Conservation (phyloP, 2,888 invertebrate species). For the Sycophila texana region DNA sequence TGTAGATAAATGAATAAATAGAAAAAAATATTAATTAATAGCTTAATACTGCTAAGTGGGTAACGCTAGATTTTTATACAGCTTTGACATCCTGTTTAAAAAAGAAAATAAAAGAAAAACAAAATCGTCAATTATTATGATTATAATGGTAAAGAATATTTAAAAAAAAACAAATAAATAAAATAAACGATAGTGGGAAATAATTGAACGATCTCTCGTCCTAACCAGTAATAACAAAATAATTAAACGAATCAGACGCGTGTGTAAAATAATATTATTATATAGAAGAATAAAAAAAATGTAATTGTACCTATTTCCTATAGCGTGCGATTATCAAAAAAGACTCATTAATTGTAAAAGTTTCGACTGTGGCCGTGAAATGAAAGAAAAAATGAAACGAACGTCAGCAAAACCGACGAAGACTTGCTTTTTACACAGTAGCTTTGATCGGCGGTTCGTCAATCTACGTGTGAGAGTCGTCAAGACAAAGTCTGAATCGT, state of each 20-base stretch:
- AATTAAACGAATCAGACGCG: constrained; percentile 41
- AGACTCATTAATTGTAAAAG: constrained; percentile 31
- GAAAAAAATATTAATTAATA: constrained; percentile 54
- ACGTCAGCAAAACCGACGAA: not conserved
- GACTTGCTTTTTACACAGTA: constrained; percentile 15
- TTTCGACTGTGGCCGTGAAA: constrained; percentile 38
- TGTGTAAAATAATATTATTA: constrained; percentile 38
- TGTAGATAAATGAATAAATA: constrained; percentile 51
- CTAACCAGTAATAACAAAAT: constrained; percentile 43
- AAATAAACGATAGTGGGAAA: constrained; percentile 45
- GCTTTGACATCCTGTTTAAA: constrained; percentile 53
- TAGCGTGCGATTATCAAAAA: constrained; percentile 37
- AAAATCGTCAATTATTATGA: constrained; percentile 56
- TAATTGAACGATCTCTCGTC: constrained; percentile 57
- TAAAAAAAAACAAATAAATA: constrained; percentile 22
- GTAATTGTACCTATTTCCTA: constrained; percentile 47
- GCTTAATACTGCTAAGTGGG: constrained; percentile 53
- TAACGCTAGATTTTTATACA: constrained; percentile 54
- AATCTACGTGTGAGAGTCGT: not conserved
- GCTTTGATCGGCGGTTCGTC: constrained; percentile 24
- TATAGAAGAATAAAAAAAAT: constrained; percentile 27
- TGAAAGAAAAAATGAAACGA: not conserved
- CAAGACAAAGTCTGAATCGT: not conserved
- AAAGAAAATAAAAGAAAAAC: constrained; percentile 43
- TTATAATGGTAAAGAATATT: constrained; percentile 53